Conservation (phyloP, 2,888 invertebrate genomes). For the Omphaloscelis lunosa region DNA sequence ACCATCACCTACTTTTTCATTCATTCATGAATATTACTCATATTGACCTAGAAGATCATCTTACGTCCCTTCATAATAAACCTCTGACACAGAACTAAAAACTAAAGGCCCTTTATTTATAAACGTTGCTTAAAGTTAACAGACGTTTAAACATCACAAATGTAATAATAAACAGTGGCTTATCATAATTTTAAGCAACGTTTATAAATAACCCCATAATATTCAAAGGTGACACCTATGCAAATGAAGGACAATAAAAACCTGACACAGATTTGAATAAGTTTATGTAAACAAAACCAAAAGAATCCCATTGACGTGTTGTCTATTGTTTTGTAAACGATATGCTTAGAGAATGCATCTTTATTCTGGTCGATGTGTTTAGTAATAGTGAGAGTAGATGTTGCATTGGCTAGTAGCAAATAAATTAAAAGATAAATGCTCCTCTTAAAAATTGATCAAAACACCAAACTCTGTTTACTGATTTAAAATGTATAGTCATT, state of each 20-base stretch:
- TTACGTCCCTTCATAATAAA: not conserved
- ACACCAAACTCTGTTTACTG: not conserved
- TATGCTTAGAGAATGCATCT: slow-evolving; percentile 1
- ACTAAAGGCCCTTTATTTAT: not conserved
- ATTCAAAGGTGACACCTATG: slow-evolving; percentile 13
- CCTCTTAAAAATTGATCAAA: not conserved
- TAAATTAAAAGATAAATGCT: not conserved
- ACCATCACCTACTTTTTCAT: not conserved
- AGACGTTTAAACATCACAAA: not conserved
- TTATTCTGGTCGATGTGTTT: not conserved
- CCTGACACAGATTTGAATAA: slow-evolving; percentile 12
- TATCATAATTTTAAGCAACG: not conserved
- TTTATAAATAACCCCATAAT: not conserved
- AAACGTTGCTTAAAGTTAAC: not conserved
- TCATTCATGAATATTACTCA: not conserved
- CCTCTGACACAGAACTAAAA: not conserved
- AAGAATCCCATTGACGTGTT: not conserved
- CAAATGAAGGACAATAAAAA: slow-evolving; percentile 27
- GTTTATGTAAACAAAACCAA: slow-evolving; percentile 52
- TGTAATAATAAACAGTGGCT: too few relatives aligned
- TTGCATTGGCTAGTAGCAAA: not conserved
- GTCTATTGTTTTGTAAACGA: slow-evolving; percentile 35
- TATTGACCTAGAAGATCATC: not conserved
- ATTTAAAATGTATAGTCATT: not conserved
- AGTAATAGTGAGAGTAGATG: not conserved